These are phyloP conservation scores for Ephestia elutella DNA, from an alignment of 1,140 invertebrate genomes.

Conservation along the genomic window DNA sequence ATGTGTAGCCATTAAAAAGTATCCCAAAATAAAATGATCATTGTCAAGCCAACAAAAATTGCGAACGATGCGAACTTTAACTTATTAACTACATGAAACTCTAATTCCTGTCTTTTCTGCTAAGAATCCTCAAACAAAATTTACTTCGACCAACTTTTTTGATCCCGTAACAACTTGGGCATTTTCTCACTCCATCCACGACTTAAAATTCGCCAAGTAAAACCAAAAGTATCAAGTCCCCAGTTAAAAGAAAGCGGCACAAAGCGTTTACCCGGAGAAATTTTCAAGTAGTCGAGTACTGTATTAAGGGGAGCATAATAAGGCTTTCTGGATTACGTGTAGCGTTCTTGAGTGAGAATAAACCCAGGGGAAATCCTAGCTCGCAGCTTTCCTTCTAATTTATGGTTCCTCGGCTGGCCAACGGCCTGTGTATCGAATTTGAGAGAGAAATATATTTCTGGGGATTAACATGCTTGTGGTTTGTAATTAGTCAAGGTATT, in stretches of 20 bases:
- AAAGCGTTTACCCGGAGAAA: conserved; percentile 60
- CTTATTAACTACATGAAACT: no score
- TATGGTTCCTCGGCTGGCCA: conserved; percentile 66
- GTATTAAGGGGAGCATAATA: conserved; percentile 72
- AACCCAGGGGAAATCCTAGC: conserved; percentile 70
- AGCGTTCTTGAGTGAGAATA: conserved; percentile 72
- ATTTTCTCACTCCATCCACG: not conserved
- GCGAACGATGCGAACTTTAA: no score
- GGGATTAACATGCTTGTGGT: conserved; percentile 57
- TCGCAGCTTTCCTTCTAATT: conserved; percentile 71
- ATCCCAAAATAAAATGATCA: no score
- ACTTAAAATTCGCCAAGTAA: not conserved
- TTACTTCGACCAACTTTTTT: not conserved
- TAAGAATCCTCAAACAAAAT: not conserved
- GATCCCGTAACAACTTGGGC: not conserved
- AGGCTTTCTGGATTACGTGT: conserved; percentile 72
- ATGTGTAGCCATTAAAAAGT: no score
- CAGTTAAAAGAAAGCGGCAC: conserved; percentile 18
- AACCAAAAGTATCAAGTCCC: not conserved
- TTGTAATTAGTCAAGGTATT: conserved; percentile 27
- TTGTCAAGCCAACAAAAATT: no score
- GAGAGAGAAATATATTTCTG: conserved; percentile 67
- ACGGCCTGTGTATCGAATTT: conserved; percentile 69
- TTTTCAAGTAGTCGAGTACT: conserved; percentile 70
- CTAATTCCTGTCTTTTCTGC: no score